Conservation (phyloP, 2,888 invertebrate genomes). For the Euproctis similis region DNA sequence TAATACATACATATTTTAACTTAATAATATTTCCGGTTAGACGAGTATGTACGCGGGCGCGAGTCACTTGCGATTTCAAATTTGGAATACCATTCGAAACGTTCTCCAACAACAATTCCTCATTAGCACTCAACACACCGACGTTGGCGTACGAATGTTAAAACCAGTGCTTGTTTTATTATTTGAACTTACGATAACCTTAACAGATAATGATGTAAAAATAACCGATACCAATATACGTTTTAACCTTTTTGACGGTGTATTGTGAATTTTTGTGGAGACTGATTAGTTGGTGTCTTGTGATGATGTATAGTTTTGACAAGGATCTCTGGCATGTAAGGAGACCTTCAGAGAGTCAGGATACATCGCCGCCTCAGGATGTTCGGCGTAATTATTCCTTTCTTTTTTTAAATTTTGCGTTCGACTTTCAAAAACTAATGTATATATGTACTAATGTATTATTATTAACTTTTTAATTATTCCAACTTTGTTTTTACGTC, state of each 20-base stretch:
- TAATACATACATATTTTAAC: too few relatives aligned
- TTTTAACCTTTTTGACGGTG: conserved; percentile 5
- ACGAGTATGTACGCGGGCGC: not conserved
- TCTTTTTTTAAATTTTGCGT: not conserved
- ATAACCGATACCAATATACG: conserved; percentile 8
- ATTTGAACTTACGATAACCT: conserved; percentile 20
- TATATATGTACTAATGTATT: too few relatives aligned
- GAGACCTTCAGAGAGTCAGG: conserved; percentile 40
- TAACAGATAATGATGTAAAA: conserved; percentile 16
- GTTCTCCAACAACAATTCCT: conserved; percentile 12
- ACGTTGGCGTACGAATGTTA: too few relatives aligned
- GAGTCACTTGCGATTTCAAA: conserved; percentile 7
- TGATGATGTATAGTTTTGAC: conserved; percentile 64
- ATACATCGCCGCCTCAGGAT: conserved; percentile 25
- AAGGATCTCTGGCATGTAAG: conserved; percentile 68
- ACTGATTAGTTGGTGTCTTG: conserved; percentile 15
- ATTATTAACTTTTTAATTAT: too few relatives aligned
- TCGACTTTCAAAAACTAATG: too few relatives aligned
- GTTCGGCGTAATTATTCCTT: conserved; percentile 30
- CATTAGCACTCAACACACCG: conserved; percentile 12
- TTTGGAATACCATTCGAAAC: conserved; percentile 12
- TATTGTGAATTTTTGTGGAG: conserved; percentile 8
- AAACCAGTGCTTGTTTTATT: too few relatives aligned
- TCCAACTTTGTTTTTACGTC: too few relatives aligned
- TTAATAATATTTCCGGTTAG: conserved; percentile 7